phyloP scores from a whole-genome alignment of 2,797 vertebrate species.

The Chaetodon trifasciatus region DNA sequence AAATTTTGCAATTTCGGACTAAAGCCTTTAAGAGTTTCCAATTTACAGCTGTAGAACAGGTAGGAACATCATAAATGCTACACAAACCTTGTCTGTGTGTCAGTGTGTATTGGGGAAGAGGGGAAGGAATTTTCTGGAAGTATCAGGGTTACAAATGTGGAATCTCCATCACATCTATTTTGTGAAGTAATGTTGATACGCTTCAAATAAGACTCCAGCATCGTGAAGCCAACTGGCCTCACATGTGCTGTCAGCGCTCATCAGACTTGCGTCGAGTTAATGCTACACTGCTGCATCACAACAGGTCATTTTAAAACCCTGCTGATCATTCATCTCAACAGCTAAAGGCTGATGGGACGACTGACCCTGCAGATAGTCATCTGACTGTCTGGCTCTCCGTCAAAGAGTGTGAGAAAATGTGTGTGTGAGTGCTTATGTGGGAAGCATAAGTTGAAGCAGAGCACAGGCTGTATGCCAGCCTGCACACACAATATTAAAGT shows the following conservation, averaged over 20 bases:
- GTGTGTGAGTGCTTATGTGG: not conserved
- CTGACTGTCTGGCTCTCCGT: constrained; percentile 17
- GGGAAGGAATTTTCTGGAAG: not conserved
- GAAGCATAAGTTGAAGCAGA: not conserved
- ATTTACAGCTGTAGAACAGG: not conserved
- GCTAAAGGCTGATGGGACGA: constrained; percentile 24
- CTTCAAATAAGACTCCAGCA: constrained; percentile 32
- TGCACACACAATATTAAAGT: not conserved
- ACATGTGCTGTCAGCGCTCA: constrained; percentile 44
- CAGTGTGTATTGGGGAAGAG: not conserved
- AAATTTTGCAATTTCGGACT: constrained; percentile 16
- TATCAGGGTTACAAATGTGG: constrained; percentile 25
- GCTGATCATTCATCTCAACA: constrained; percentile 38
- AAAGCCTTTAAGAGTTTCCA: constrained; percentile 7
- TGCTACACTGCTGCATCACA: constrained; percentile 19
- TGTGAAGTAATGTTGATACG: constrained; percentile 36
- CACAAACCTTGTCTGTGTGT: not conserved
- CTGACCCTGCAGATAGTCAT: constrained; percentile 29
- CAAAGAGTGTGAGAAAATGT: constrained; percentile 6
- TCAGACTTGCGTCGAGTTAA: constrained; percentile 30
- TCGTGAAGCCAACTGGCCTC: constrained; percentile 36
- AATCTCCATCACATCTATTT: constrained; percentile 39
- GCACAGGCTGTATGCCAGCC: not conserved
- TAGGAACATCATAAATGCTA: not conserved
- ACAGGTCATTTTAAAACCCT: constrained; percentile 39